Percentiles rank a stretch among this genome's conserved stretches.
phyloP scores from a whole-genome alignment of 2,888 invertebrate genomes.

The Xylocampa areola region DNA sequence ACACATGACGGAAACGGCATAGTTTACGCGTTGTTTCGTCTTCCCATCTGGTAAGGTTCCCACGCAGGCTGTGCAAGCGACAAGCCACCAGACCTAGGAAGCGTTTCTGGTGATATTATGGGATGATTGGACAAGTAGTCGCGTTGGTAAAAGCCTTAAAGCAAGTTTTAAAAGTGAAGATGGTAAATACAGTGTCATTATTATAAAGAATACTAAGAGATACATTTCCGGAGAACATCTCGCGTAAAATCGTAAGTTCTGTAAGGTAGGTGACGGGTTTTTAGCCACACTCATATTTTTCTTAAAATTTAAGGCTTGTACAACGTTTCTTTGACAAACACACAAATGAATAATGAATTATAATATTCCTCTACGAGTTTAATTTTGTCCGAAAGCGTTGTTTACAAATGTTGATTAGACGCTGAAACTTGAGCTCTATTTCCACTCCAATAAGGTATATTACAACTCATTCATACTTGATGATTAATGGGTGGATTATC shows the following conservation, averaged over 20 bases:
- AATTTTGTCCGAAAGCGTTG: too few relatives aligned
- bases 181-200: too few relatives aligned
- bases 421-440: neutral
- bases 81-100: constrained; percentile 96
- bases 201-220: too few relatives aligned
- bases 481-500: neutral
- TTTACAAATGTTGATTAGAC: neutral
- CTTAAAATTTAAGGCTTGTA: constrained; percentile 6
- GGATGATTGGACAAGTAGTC: neutral
- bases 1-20: constrained; percentile 95
- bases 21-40: constrained; percentile 94
- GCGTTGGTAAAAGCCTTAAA: too few relatives aligned
- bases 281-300: too few relatives aligned
- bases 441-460: neutral
- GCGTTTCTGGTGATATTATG: constrained; percentile 36
- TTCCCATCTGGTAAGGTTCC: constrained; percentile 95
- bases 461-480: neutral
- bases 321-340: constrained; percentile 19
- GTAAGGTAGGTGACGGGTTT: too few relatives aligned
- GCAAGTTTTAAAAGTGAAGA: too few relatives aligned
- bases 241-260: too few relatives aligned
- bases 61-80: constrained; percentile 95
- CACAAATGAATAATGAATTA: constrained; percentile 17
- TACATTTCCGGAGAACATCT: too few relatives aligned
- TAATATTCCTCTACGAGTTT: neutral